Percentiles rank a stretch among this genome's conserved stretches.
Conservation (phyloP, 2,888 invertebrate genomes). For the Coronaproctus castanopsis region DNA sequence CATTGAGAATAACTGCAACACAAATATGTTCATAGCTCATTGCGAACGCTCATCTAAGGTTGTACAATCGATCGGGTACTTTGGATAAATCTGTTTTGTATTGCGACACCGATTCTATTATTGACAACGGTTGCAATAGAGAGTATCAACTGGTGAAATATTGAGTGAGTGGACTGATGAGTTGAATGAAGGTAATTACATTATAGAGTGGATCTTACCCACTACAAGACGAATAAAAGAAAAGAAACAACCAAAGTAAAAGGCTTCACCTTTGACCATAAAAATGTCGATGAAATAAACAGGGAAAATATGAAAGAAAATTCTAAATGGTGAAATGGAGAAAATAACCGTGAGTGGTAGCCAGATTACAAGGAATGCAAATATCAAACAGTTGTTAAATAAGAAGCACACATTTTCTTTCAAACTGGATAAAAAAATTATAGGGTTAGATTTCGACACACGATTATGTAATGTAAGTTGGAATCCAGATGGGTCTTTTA, state of each 20-base stretch:
- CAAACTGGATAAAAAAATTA: no score
- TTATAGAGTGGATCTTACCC: not conserved
- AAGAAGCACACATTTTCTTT: no score
- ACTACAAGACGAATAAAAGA: constrained; percentile 1
- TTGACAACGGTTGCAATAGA: not conserved
- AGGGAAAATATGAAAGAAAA: no score
- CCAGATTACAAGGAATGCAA: no score
- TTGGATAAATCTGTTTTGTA: not conserved
- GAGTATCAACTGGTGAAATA: constrained; percentile 11
- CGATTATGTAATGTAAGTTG: no score
- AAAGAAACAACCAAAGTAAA: constrained; percentile 5
- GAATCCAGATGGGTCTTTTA: no score
- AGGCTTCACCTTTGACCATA: constrained; percentile 8
- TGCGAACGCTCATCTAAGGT: not conserved
- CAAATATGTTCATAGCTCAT: constrained; percentile 6
- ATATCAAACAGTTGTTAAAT: no score
- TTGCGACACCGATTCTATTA: constrained; percentile 3
- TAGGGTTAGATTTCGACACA: no score
- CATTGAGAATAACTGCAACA: constrained; percentile 3
- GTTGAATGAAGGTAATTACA: constrained; percentile 1
- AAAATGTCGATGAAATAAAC: no score
- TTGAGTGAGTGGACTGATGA: constrained; percentile 8
- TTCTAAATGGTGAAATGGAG: no score
- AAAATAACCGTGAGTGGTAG: no score
- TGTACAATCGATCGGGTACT: not conserved